Percentiles rank a stretch among this genome's conserved stretches.
These are phyloP conservation scores for Echiichthys vipera DNA, from an alignment of 2,797 vertebrate genomes.

Conservation along the genomic window DNA sequence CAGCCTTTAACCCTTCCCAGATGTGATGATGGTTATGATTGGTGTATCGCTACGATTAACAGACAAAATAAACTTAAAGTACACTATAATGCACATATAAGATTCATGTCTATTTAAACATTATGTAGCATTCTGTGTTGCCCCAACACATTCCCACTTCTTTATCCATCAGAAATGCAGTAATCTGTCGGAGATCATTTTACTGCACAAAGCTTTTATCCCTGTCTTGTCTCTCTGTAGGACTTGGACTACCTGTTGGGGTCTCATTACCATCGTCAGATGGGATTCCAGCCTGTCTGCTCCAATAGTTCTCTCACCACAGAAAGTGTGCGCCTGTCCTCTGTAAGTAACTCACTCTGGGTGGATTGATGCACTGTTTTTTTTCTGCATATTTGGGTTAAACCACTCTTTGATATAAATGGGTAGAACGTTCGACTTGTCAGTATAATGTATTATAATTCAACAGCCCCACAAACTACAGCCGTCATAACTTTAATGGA, in stretches of 20 bases:
- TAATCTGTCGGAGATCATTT: too few relatives aligned
- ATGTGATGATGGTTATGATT: not conserved
- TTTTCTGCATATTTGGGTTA: too few relatives aligned
- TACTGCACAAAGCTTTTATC: not conserved
- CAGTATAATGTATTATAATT: too few relatives aligned
- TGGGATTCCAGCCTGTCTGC: slow-evolving; percentile 85
- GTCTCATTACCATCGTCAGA: slow-evolving; percentile 92
- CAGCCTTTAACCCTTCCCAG: not conserved
- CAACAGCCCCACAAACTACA: too few relatives aligned
- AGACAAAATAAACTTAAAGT: not conserved
- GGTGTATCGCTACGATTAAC: not conserved
- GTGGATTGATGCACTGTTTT: too few relatives aligned
- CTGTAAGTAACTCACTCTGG: slow-evolving; percentile 55
- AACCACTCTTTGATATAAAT: too few relatives aligned
- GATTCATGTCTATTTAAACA: not conserved
- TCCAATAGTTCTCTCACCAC: slow-evolving; percentile 4
- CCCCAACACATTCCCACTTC: too few relatives aligned
- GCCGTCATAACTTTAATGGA: too few relatives aligned
- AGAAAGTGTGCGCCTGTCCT: slow-evolving; percentile 28
- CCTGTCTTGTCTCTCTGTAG: slow-evolving; percentile 67
- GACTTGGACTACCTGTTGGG: slow-evolving; percentile 94
- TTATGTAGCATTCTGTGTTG: not conserved
- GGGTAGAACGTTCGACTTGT: too few relatives aligned
- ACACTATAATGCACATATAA: not conserved
- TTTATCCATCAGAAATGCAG: too few relatives aligned